Evolutionary conservation across 1,140 invertebrate species (phyloP).

Genomic region (honey bee (Apis mellifera)): DNA sequence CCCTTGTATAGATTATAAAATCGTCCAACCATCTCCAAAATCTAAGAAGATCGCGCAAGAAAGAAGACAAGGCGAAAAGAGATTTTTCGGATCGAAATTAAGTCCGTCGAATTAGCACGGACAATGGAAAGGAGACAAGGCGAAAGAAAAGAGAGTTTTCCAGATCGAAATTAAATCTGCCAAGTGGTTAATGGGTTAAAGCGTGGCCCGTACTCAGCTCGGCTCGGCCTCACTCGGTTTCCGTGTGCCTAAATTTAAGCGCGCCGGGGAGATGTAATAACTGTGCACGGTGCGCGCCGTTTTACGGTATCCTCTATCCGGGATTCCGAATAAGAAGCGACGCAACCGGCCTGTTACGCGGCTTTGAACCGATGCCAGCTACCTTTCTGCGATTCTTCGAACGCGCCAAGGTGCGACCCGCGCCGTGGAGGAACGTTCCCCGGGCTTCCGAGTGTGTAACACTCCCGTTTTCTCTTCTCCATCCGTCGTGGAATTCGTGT

Average conservation of each 20-base stretch:
- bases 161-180: not conserved
- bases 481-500: not conserved
- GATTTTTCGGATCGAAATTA: not conserved
- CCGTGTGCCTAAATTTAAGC: conserved; percentile 62
- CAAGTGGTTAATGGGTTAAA: conserved; percentile 24
- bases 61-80: no score
- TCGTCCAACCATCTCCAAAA: no score
- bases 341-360: conserved; percentile 31
- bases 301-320: conserved; percentile 53
- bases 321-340: conserved; percentile 57
- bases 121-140: no score
- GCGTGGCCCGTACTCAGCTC: not conserved
- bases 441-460: no score
- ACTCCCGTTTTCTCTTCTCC: no score
- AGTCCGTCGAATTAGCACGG: no score
- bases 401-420: conserved; percentile 44
- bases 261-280: conserved; percentile 37
- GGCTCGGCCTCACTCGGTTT: conserved; percentile 7
- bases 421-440: conserved; percentile 34
- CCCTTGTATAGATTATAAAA: no score
- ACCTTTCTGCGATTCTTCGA: conserved; percentile 52
- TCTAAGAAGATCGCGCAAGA: no score
- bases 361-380: conserved; percentile 59
- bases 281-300: not conserved
- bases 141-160: no score